phyloP scores from a whole-genome alignment of 2,888 invertebrate species.

The Nesidiocoris tenuis region DNA sequence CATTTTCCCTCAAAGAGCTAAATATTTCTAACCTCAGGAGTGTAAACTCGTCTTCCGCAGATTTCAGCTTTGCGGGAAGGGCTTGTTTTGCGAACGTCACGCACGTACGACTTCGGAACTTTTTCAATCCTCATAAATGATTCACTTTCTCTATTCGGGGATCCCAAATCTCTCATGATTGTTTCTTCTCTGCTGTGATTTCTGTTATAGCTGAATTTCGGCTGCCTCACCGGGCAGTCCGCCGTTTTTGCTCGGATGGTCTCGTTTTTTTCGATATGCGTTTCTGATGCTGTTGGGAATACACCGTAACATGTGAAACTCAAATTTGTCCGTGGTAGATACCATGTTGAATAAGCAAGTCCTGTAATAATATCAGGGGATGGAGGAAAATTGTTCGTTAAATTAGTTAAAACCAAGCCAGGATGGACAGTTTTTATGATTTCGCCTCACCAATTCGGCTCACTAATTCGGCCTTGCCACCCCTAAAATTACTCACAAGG shows the following conservation, averaged over 20 bases:
- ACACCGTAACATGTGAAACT: too few relatives aligned
- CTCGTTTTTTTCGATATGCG: too few relatives aligned
- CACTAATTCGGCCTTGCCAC: too few relatives aligned
- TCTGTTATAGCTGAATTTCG: neutral
- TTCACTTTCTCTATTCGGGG: neutral
- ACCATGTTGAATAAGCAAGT: too few relatives aligned
- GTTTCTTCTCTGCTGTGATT: neutral
- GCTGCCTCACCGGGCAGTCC: neutral
- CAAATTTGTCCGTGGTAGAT: too few relatives aligned
- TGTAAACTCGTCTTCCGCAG: neutral
- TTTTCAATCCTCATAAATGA: neutral
- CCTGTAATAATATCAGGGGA: too few relatives aligned
- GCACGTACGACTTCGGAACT: neutral
- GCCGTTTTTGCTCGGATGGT: neutral
- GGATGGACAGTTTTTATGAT: too few relatives aligned
- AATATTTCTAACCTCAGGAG: neutral
- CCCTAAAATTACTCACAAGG: neutral
- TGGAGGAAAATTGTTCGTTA: too few relatives aligned
- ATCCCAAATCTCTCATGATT: neutral
- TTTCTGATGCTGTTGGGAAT: too few relatives aligned
- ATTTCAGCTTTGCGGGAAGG: neutral
- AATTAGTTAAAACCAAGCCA: too few relatives aligned
- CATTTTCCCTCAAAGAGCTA: neutral
- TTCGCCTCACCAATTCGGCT: too few relatives aligned
- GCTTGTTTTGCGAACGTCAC: neutral